Percentiles rank a stretch among this genome's conserved stretches.
phyloP scores from a whole-genome alignment of 2,797 vertebrate species.

The Serranus cabrilla region DNA sequence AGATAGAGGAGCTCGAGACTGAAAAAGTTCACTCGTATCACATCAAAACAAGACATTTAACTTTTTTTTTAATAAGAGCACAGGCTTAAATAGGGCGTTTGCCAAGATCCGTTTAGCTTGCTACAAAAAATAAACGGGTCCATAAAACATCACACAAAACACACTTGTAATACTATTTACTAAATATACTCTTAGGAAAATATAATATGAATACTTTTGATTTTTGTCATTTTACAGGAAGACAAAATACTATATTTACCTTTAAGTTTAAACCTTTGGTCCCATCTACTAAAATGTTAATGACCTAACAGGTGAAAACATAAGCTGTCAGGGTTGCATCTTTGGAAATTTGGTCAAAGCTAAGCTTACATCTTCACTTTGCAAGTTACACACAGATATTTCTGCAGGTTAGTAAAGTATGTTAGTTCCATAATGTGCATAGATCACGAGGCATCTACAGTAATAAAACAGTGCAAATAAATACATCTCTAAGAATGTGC shows the following conservation, averaged over 20 bases:
- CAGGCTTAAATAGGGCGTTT: slow-evolving; percentile 27
- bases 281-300: slow-evolving; percentile 22
- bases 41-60: slow-evolving; percentile 5
- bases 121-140: slow-evolving; percentile 44
- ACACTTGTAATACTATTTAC: slow-evolving; percentile 27
- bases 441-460: slow-evolving; percentile 26
- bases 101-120: slow-evolving; percentile 36
- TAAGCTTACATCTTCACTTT: slow-evolving; percentile 28
- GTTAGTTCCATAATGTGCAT: slow-evolving; percentile 15
- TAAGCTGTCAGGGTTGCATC: slow-evolving; percentile 11
- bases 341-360: slow-evolving; percentile 30
- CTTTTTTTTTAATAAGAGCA: background rate
- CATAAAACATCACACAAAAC: slow-evolving; percentile 51
- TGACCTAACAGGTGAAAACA: slow-evolving; percentile 11
- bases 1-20: slow-evolving; percentile 23
- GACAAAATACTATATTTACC: slow-evolving; percentile 16
- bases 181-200: slow-evolving; percentile 56
- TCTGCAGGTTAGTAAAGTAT: slow-evolving; percentile 33
- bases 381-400: slow-evolving; percentile 24
- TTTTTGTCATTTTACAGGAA: slow-evolving; percentile 20
- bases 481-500: slow-evolving; percentile 56
- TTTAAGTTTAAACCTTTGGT: slow-evolving; percentile 48
- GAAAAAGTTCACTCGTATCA: slow-evolving; percentile 33
- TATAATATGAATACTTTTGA: slow-evolving; percentile 46
- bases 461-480: slow-evolving; percentile 57